Evolutionary conservation across 1,140 invertebrate genomes (phyloP), one percentile per base, ranked within the genome.

Genomic region (Bombus superbus): DNA sequence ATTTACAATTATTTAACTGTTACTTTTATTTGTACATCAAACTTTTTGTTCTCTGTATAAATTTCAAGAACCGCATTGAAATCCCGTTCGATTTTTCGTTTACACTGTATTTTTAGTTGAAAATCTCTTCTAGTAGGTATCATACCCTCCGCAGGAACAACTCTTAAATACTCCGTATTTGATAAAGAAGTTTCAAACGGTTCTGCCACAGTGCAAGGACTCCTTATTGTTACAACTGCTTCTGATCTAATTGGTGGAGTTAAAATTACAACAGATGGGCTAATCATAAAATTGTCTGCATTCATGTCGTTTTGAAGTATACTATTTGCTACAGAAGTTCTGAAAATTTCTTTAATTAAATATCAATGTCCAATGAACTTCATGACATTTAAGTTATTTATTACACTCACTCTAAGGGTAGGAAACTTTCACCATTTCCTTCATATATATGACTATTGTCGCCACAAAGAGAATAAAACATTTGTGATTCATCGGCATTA

Each of bases 401-500:
- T 66, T 40, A 28, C 9, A 90, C 90, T 88, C 84, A 94, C 89
- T 92, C 89, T 18, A 83, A 88, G 47, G 92, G 90, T 79, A 94
- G 91, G 83, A 92, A 94, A 88, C 94, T 93, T 88, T 94, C 92
- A 68, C 92, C 93, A 64, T 85, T 92, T 8, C 89, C 81, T 47
- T 93, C 91, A 22, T 92, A 92, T 47, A 92, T 72, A 53, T 91
- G 91, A 64, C 91, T 94, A 75, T 88, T 92, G 22, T 94, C 94
- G 66, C 94, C 95, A 74, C 91, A 93, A 8, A 95, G 87, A 15
- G 95, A 95, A 83, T 95, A 92, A 88, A 93, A 95, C 75, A 92
- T 91, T 53, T 94, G 93, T 10, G 95, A 93, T 72, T 95, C 94
- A 81, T 95, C 93, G 15, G 92, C 92, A 83, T 92, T 93, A 40